Evolutionary conservation across 2,888 invertebrate genomes (phyloP).

Genomic region (Cylindroiulus punctatus): DNA sequence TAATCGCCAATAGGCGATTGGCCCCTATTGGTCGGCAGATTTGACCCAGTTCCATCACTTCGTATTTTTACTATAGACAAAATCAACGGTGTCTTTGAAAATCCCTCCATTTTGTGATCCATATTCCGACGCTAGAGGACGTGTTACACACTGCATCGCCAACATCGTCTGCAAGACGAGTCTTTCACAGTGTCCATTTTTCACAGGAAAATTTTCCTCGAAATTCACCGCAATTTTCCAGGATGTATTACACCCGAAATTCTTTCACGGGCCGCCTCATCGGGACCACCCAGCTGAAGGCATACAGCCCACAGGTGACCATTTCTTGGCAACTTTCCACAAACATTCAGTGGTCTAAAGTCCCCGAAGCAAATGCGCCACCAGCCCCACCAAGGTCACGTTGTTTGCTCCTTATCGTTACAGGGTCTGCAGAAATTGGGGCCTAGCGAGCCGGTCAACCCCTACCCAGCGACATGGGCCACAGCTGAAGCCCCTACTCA

Average conservation of each 20-base stretch:
- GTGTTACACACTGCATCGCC: no score
- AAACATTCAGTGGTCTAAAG: background rate
- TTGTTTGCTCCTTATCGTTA: background rate
- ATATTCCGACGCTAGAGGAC: no score
- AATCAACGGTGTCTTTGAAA: no score
- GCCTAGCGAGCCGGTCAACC: conserved; percentile 34
- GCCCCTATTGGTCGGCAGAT: no score
- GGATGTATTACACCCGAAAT: conserved; percentile 33
- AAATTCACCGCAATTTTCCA: background rate
- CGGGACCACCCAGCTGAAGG: conserved; percentile 31
- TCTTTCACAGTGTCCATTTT: no score
- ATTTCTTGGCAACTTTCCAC: background rate
- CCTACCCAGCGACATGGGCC: conserved; percentile 24
- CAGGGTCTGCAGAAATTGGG: conserved; percentile 30
- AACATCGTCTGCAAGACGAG: no score
- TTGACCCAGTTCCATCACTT: no score
- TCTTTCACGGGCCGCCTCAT: conserved; percentile 41
- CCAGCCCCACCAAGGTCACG: background rate
- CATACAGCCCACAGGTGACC: conserved; percentile 5
- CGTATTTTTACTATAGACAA: no score
- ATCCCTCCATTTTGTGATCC: no score
- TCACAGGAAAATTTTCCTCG: background rate
- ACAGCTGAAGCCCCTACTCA: conserved; percentile 5
- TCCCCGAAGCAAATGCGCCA: background rate
- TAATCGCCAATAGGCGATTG: no score